Percentiles rank a stretch among this genome's conserved stretches.
Conservation (phyloP, 1,140 invertebrate genomes). For the Papilio machaon region DNA sequence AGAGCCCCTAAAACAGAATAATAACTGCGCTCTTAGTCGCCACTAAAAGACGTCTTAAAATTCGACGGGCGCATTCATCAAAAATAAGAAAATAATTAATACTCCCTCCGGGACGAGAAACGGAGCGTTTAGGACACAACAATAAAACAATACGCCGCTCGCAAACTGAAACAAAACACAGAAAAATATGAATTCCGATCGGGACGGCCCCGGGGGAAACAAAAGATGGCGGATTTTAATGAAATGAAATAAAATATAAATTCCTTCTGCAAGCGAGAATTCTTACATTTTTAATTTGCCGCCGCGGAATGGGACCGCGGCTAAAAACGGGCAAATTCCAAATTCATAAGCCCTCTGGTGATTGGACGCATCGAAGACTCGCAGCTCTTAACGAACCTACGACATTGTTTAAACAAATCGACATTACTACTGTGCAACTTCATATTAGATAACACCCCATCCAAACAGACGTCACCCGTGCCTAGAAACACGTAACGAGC, state of each 20-base stretch:
- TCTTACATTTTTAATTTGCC: constrained; percentile 82
- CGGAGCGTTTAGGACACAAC: constrained; percentile 72
- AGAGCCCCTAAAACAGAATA: constrained; percentile 60
- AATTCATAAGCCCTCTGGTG: constrained; percentile 68
- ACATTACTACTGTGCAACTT: background rate
- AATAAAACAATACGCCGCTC: constrained; percentile 77
- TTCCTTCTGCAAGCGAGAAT: constrained; percentile 78
- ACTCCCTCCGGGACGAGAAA: constrained; percentile 69
- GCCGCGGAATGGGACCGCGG: constrained; percentile 68
- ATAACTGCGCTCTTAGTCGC: constrained; percentile 63
- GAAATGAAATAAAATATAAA: constrained; percentile 82
- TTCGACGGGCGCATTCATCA: constrained; percentile 73
- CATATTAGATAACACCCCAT: background rate
- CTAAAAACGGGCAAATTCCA: constrained; percentile 75
- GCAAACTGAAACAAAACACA: constrained; percentile 79
- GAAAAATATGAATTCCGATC: constrained; percentile 82
- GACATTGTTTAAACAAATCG: background rate
- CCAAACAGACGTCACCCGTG: background rate
- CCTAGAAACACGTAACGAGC: background rate
- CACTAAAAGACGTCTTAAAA: constrained; percentile 70
- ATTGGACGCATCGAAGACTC: constrained; percentile 47
- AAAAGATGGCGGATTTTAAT: constrained; percentile 81
- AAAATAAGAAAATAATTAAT: constrained; percentile 82
- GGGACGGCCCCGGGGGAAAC: constrained; percentile 71
- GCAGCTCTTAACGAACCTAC: background rate